Conservation (phyloP, 2,888 invertebrate species). For the Timandra comae region DNA sequence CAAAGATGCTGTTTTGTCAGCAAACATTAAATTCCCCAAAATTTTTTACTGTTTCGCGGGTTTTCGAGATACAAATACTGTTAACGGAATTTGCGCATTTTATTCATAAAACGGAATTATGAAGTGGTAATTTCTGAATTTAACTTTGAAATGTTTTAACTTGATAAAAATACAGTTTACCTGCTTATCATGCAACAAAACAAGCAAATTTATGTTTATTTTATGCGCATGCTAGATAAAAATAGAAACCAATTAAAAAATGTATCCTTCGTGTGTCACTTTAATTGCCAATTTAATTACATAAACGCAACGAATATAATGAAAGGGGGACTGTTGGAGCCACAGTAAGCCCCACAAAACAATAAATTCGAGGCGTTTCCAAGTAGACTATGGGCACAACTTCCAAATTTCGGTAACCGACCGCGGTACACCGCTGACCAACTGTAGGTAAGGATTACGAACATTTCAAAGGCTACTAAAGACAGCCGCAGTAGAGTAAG, state of each 20-base stretch:
- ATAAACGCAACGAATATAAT: not conserved
- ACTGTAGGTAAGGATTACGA: conserved; percentile 40
- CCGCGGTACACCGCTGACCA: conserved; percentile 44
- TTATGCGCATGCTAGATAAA: too few species aligned
- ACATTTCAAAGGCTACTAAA: conserved; percentile 24
- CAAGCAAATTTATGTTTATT: too few species aligned
- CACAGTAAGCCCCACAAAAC: conserved; percentile 26
- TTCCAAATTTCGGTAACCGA: conserved; percentile 37
- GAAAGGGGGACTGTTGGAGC: conserved; percentile 21
- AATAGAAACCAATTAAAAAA: too few species aligned
- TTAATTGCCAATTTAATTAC: not conserved
- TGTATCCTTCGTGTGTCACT: too few species aligned
- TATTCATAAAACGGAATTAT: too few species aligned
- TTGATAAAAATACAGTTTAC: too few species aligned
- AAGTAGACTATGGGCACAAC: conserved; percentile 43
- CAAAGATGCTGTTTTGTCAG: conserved; percentile 12
- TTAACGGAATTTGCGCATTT: too few species aligned
- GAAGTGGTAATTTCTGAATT: too few species aligned
- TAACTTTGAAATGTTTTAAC: too few species aligned
- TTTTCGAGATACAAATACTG: too few species aligned
- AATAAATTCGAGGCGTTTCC: conserved; percentile 33
- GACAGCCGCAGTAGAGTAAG: conserved; percentile 13
- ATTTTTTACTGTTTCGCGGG: too few species aligned
- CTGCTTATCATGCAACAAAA: too few species aligned
- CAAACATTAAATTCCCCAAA: not conserved